Conservation (phyloP, 2,888 invertebrate genomes). For the Polydrusus tereticollis region DNA sequence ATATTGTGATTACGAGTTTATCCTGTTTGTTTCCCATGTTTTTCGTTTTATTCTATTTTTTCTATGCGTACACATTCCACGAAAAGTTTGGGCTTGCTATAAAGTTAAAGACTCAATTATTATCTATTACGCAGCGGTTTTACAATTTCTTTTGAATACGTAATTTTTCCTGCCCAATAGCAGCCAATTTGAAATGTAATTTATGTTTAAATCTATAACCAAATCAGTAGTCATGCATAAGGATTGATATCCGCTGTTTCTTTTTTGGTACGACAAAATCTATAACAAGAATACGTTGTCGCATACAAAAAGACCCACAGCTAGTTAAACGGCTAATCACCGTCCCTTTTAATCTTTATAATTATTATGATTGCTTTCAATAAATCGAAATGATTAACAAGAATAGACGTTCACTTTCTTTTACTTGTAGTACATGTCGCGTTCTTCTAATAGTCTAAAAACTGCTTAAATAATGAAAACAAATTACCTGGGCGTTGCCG, state of each 20-base stretch:
- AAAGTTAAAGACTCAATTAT: too few species aligned
- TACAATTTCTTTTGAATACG: too few species aligned
- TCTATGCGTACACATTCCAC: too few species aligned
- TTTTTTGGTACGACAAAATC: not conserved
- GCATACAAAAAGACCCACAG: slow-evolving; percentile 7
- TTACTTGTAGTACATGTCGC: slow-evolving; percentile 2
- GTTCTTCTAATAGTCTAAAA: slow-evolving; percentile 3
- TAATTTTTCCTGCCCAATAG: too few species aligned
- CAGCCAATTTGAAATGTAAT: too few species aligned
- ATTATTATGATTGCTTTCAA: slow-evolving; percentile 19
- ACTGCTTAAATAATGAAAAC: slow-evolving; percentile 17
- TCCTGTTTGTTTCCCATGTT: too few species aligned
- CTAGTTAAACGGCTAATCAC: slow-evolving; percentile 15
- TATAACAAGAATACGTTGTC: not conserved
- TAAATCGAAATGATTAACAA: not conserved
- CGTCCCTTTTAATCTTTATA: slow-evolving; percentile 12
- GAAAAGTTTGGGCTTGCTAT: too few species aligned
- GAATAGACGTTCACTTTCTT: slow-evolving; percentile 30
- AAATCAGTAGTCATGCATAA: not conserved
- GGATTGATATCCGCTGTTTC: not conserved
- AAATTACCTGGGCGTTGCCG: not conserved
- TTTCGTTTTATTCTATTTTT: too few species aligned
- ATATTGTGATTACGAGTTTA: too few species aligned
- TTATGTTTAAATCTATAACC: not conserved
- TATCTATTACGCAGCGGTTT: too few species aligned